phyloP scores from a whole-genome alignment of 2,888 invertebrate species.

The Pristionchus japonicus region DNA sequence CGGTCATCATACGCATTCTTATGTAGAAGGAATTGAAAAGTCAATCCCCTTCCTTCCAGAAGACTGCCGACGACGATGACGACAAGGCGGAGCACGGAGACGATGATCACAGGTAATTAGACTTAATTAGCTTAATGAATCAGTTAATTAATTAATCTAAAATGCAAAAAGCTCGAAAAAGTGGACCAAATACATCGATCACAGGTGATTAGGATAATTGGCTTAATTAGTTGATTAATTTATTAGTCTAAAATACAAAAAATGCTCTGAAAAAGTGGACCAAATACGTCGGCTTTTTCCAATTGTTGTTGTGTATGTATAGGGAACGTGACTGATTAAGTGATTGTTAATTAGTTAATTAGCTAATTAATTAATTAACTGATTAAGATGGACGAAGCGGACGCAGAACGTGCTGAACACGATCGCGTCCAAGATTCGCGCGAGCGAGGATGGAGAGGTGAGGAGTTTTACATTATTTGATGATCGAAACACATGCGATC shows the following conservation, averaged over 20 bases:
- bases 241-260: too few species aligned
- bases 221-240: too few species aligned
- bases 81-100: slow-evolving; percentile 54
- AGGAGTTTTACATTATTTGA: background rate
- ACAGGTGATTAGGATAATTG: too few species aligned
- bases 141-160: background rate
- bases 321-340: background rate
- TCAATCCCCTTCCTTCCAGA: slow-evolving; percentile 1
- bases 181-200: slow-evolving; percentile 28
- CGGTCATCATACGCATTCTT: too few species aligned
- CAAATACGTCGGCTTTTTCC: too few species aligned
- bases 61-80: slow-evolving; percentile 50
- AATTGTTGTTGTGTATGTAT: too few species aligned
- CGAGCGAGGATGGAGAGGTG: slow-evolving; percentile 60
- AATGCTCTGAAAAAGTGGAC: too few species aligned
- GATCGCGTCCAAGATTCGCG: slow-evolving; percentile 61
- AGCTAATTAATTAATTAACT: background rate
- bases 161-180: too few species aligned
- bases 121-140: background rate
- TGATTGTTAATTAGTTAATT: background rate
- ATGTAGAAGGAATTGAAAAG: too few species aligned
- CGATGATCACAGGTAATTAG: slow-evolving; percentile 56
- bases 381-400: slow-evolving; percentile 63
- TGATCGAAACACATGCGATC: background rate
- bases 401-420: slow-evolving; percentile 68